phyloP scores from a whole-genome alignment of 2,888 invertebrate species.

The Netelia virgata region DNA sequence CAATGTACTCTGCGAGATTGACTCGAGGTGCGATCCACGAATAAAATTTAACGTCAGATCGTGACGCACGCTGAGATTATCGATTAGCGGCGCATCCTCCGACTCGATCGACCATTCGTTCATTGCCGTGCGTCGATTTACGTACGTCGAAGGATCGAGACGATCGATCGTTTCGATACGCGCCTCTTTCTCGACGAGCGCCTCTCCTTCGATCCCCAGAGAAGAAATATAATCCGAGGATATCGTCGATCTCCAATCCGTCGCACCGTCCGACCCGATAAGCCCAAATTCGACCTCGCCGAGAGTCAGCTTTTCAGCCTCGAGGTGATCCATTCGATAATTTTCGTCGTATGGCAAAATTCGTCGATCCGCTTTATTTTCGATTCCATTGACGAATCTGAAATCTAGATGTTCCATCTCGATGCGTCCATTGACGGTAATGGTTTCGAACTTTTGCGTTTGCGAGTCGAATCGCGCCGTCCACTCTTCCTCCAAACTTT shows the following conservation, averaged over 20 bases:
- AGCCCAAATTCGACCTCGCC: conserved; percentile 15
- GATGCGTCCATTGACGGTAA: conserved; percentile 66
- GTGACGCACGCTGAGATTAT: conserved; percentile 70
- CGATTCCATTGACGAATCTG: conserved; percentile 54
- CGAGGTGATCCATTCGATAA: conserved; percentile 45
- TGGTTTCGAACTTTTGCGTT: conserved; percentile 59
- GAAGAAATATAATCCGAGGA: conserved; percentile 8
- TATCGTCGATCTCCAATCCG: neutral
- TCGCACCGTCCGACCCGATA: neutral
- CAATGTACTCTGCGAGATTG: conserved; percentile 70
- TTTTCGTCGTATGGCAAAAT: conserved; percentile 29
- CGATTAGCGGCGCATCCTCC: conserved; percentile 61
- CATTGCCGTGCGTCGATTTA: conserved; percentile 65
- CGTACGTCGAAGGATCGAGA: conserved; percentile 65
- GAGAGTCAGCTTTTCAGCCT: conserved; percentile 27
- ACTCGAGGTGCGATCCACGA: conserved; percentile 65
- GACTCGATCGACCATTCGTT: conserved; percentile 61
- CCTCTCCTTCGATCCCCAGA: conserved; percentile 75
- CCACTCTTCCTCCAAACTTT: conserved; percentile 47
- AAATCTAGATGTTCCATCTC: conserved; percentile 69
- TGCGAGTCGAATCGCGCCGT: conserved; percentile 19
- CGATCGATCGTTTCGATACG: conserved; percentile 70
- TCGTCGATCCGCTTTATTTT: conserved; percentile 3
- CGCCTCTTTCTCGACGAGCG: conserved; percentile 71
- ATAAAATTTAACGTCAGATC: conserved; percentile 72